Conservation (phyloP, 2,113 vertebrate species). For the Proterorhinus semilunaris region DNA sequence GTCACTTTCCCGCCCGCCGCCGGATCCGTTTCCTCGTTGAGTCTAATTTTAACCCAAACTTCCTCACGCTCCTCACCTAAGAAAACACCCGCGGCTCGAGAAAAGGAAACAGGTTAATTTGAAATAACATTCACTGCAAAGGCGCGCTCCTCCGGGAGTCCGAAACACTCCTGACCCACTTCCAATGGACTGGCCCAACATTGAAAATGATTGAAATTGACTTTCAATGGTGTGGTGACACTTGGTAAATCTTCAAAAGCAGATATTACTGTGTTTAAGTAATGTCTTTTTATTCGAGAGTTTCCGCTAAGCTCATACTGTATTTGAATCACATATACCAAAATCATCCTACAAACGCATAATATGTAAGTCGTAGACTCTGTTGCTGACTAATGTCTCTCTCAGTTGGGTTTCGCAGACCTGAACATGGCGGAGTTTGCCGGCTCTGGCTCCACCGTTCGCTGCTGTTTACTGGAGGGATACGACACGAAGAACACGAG, state of each 20-base stretch:
- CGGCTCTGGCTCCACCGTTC: slow-evolving; percentile 91
- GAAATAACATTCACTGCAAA: slow-evolving; percentile 29
- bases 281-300: no score
- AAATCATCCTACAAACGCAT: no score
- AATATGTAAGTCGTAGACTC: not conserved
- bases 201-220: no score
- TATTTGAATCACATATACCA: no score
- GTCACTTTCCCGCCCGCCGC: slow-evolving; percentile 14
- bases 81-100: slow-evolving; percentile 45
- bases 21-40: slow-evolving; percentile 61
- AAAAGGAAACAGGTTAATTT: slow-evolving; percentile 39
- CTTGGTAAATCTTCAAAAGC: no score
- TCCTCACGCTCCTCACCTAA: slow-evolving; percentile 62
- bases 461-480: slow-evolving; percentile 96
- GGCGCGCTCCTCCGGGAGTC: slow-evolving; percentile 6
- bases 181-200: not conserved
- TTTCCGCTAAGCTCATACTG: no score
- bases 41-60: slow-evolving; percentile 64
- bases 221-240: no score
- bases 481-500: slow-evolving; percentile 98
- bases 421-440: slow-evolving; percentile 98
- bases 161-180: not conserved
- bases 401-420: slow-evolving; percentile 94
- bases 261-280: no score
- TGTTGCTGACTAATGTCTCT: not conserved